Percentiles rank a stretch among this genome's conserved stretches.
These are phyloP conservation scores for Vidua chalybeata DNA, from an alignment of 2,113 vertebrate species.

Conservation along the genomic window DNA sequence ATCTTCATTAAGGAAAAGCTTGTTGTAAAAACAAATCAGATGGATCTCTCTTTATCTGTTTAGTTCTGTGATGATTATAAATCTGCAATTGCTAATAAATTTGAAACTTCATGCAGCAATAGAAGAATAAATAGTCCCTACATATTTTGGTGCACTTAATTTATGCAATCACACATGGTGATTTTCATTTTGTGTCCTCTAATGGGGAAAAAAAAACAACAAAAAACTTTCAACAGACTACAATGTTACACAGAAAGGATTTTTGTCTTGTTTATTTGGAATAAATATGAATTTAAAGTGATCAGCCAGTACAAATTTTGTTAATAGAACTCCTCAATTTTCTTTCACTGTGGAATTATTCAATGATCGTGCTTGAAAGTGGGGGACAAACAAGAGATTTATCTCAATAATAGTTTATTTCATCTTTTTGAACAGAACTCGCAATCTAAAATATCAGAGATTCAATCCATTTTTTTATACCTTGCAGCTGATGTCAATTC, in stretches of 20 bases:
- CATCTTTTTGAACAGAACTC: background rate
- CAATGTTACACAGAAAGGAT: background rate
- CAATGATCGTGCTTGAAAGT: background rate
- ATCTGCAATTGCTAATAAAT: background rate
- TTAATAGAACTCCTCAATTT: background rate
- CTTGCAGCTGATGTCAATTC: background rate
- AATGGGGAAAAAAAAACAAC: background rate
- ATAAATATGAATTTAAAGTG: background rate
- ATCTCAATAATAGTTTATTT: background rate
- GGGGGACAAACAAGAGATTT: background rate
- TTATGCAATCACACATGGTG: background rate
- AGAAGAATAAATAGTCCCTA: background rate
- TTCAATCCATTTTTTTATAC: constrained; percentile 3
- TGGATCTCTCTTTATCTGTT: background rate
- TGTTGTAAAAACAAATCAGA: background rate
- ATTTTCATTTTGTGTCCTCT: background rate
- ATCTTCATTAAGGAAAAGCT: background rate
- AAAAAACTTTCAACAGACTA: background rate
- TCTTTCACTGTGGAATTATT: background rate
- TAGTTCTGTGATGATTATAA: background rate
- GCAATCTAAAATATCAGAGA: background rate
- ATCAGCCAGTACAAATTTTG: background rate
- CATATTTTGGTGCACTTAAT: background rate
- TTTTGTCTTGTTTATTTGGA: background rate
- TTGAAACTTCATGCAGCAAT: background rate